Evolutionary conservation across 1,140 invertebrate genomes (phyloP).

Genomic region (Aphidius ervi): DNA sequence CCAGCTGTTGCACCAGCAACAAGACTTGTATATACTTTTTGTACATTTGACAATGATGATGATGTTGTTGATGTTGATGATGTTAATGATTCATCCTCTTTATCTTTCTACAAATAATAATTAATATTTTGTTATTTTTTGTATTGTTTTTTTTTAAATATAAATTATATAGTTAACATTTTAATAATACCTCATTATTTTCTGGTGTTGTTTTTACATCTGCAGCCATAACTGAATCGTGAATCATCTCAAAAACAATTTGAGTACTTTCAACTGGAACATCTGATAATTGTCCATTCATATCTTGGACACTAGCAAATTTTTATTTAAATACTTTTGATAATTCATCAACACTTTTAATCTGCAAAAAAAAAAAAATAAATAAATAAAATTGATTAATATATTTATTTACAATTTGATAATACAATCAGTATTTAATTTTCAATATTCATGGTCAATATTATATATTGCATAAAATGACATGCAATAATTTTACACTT

Average conservation of each 20-base stretch:
- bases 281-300: constrained; percentile 34
- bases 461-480: too few relatives aligned
- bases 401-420: too few relatives aligned
- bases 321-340: too few relatives aligned
- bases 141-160: background rate
- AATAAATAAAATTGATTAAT: too few relatives aligned
- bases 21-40: constrained; percentile 66
- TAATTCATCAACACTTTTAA: too few relatives aligned
- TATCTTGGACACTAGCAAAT: constrained; percentile 18
- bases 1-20: constrained; percentile 85
- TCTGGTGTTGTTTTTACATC: constrained; percentile 27
- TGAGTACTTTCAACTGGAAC: constrained; percentile 29
- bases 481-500: too few relatives aligned
- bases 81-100: constrained; percentile 16
- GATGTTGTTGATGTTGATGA: background rate
- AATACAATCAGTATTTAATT: too few relatives aligned
- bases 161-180: constrained; percentile 1
- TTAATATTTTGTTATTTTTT: constrained; percentile 17
- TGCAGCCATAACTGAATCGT: constrained; percentile 27
- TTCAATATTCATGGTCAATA: too few relatives aligned
- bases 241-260: constrained; percentile 29
- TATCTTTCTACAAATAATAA: constrained; percentile 6
- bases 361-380: too few relatives aligned
- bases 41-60: constrained; percentile 45
- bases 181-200: constrained; percentile 22